Base-by-base conservation (phyloP, 1,140 invertebrate species). In the Drosophila ironensis region DNA sequence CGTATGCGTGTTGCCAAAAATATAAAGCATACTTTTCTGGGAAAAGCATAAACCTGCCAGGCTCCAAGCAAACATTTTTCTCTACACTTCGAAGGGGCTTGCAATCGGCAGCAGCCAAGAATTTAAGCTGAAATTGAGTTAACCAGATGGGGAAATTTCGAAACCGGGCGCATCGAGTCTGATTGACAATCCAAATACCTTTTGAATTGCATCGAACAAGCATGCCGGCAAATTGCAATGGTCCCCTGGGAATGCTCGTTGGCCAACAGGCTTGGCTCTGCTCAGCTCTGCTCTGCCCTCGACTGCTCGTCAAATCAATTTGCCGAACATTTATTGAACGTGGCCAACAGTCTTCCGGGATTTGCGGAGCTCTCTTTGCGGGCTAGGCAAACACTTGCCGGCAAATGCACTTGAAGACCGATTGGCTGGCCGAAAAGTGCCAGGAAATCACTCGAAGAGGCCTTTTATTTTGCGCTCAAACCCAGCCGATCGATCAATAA, bases 251-350 rank as follows among this genome's bases (percentile, higher is more conserved):
- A 44, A 37, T 20, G 17, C 40, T 38, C 19, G 22, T 41, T 38
- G 30, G 30, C 4, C 16, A 27, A 27, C 51, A 27, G 25, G 22
- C 59, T n/a, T 17, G 37, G 48, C 19, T 48, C 28, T n/a, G n/a
- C n/a, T n/a, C n/a, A n/a, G n/a, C n/a, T n/a, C n/a, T n/a, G n/a
- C n/a, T n/a, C 38, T 50, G 42, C 30, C 30, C 30, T 74, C 76
- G 54, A 40, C 69, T 84, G 69, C 86, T 54, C 71, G 69, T 74
- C 78, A 71, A 84, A 84, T 82, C 78, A 84, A 84, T 84, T 84
- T 86, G 54, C 42, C 70, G 47, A 67, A 66, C 78, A 72, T 78
- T 84, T 84, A 84, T 84, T 84, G 78, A 86, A 71, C 80, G 64
- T 78, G 73, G 51, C 64, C 56, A 57, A 48, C 51, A 51, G 50